These are phyloP conservation scores for Heliconius aoede DNA, from an alignment of 2,888 invertebrate genomes.

Conservation along the genomic window DNA sequence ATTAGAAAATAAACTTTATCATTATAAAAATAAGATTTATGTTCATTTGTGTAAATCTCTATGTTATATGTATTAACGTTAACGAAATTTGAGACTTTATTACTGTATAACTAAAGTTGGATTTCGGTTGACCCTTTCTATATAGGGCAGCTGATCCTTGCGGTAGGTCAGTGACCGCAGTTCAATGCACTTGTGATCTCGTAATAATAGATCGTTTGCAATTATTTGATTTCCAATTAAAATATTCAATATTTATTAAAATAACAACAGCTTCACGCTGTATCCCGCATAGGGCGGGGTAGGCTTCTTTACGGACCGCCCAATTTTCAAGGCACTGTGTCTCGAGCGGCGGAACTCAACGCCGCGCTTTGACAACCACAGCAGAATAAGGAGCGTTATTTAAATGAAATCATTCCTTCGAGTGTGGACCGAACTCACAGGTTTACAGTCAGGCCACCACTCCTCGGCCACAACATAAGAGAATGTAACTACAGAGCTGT, in stretches of 20 bases:
- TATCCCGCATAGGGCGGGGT: background rate
- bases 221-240: constrained; percentile 41
- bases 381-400: background rate
- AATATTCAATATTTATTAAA: constrained; percentile 29
- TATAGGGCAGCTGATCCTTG: constrained; percentile 61
- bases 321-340: background rate
- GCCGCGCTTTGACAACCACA: background rate
- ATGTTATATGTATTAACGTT: background rate
- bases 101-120: background rate
- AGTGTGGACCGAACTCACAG: background rate
- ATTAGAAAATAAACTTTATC: background rate
- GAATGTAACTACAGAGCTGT: no score
- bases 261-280: background rate
- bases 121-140: constrained; percentile 26
- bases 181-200: constrained; percentile 56
- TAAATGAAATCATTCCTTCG: background rate
- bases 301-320: no score
- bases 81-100: background rate
- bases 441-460: background rate
- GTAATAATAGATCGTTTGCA: constrained; percentile 50
- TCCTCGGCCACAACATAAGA: background rate
- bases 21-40: background rate
- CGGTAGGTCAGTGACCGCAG: constrained; percentile 64
- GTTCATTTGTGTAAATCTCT: background rate
- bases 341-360: background rate